Conservation (phyloP, 2,113 vertebrate species). For the Herpailurus yagouaroundi region DNA sequence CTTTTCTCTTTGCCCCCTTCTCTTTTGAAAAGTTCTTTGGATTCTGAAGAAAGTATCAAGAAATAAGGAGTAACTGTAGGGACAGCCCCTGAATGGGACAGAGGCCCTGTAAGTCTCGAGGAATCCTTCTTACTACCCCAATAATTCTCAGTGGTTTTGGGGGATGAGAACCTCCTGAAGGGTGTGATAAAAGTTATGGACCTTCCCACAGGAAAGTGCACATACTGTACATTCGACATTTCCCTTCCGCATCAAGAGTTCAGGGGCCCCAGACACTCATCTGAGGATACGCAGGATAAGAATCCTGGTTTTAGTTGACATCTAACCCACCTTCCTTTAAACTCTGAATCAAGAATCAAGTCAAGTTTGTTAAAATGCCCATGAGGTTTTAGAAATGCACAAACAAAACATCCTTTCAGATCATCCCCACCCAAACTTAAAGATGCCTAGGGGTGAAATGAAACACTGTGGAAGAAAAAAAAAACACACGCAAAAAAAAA, state of each 20-base stretch:
- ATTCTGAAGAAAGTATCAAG: neutral
- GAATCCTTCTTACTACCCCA: neutral
- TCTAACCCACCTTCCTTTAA: neutral
- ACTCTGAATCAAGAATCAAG: neutral
- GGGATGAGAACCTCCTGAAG: neutral
- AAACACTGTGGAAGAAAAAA: neutral
- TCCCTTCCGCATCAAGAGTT: neutral
- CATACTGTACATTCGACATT: neutral
- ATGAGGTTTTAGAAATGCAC: constrained; percentile 17
- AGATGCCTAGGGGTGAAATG: neutral
- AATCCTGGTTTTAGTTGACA: neutral
- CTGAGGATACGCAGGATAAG: neutral
- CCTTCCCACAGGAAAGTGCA: neutral
- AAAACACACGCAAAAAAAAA: neutral
- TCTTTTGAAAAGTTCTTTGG: neutral
- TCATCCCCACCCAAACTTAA: neutral
- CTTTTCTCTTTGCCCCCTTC: neutral
- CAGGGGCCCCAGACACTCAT: neutral
- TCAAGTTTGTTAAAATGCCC: neutral
- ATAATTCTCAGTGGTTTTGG: neutral
- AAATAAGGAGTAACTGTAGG: neutral
- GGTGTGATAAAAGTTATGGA: neutral
- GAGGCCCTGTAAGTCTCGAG: neutral
- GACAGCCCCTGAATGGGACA: too few relatives aligned
- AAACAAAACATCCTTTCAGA: constrained; percentile 24